Conservation (phyloP, 2,888 invertebrate species). For the Hylaea fasciaria region DNA sequence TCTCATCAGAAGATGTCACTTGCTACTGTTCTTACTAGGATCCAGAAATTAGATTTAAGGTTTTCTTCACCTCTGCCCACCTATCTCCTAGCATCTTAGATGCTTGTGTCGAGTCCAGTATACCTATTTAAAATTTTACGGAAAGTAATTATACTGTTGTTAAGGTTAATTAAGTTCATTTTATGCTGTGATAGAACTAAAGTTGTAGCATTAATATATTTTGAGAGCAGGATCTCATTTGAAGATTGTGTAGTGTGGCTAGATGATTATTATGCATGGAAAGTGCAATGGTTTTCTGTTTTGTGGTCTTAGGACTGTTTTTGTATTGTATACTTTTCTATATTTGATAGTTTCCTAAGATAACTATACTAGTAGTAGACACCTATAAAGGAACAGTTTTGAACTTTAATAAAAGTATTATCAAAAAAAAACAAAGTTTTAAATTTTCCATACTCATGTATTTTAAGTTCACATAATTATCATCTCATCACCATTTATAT, state of each 20-base stretch:
- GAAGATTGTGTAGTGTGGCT: slow-evolving; percentile 3
- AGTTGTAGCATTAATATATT: slow-evolving; percentile 20
- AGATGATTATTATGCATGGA: slow-evolving; percentile 3
- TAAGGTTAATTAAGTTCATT: slow-evolving; percentile 9
- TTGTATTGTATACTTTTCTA: slow-evolving; percentile 17
- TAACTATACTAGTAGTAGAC: slow-evolving; percentile 8
- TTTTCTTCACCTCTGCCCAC: slow-evolving; percentile 20
- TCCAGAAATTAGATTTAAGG: slow-evolving; percentile 1
- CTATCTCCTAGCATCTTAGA: slow-evolving; percentile 23
- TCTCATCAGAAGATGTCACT: no score
- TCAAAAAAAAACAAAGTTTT: slow-evolving; percentile 30
- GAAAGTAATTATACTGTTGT: not conserved
- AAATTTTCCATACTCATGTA: slow-evolving; percentile 55
- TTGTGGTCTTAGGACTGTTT: slow-evolving; percentile 15
- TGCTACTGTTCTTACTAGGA: not conserved
- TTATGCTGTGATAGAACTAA: slow-evolving; percentile 28
- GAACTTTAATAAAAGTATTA: slow-evolving; percentile 18
- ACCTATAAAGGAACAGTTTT: slow-evolving; percentile 6
- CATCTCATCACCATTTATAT: slow-evolving; percentile 46
- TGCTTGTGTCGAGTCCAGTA: no score
- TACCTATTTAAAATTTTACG: slow-evolving; percentile 1
- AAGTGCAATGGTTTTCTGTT: slow-evolving; percentile 2
- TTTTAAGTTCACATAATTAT: slow-evolving; percentile 53
- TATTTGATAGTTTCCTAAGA: slow-evolving; percentile 16
- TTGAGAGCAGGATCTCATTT: slow-evolving; percentile 9